Conservation (phyloP, 2,113 vertebrate species). For the Platichthys stellatus region DNA sequence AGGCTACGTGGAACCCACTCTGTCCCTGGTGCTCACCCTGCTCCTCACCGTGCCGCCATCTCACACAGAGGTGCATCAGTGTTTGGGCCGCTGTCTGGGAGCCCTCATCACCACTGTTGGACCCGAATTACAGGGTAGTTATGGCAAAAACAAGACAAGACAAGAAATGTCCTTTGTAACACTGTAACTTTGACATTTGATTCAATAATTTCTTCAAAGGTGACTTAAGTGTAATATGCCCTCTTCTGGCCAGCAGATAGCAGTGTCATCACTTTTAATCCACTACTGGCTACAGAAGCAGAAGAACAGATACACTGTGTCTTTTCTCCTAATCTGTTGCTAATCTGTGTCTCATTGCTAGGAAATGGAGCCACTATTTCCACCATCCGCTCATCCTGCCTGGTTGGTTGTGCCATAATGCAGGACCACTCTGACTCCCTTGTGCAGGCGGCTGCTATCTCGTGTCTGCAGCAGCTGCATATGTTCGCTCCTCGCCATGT, state of each 20-base stretch:
- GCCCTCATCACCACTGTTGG: constrained; percentile 99
- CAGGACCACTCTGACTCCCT: constrained; percentile 98
- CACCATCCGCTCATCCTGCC: constrained; percentile 97
- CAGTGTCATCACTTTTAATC: constrained; percentile 20
- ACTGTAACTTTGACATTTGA: background rate
- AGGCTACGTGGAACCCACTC: constrained; percentile 96
- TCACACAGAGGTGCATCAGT: constrained; percentile 97
- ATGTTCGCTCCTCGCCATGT: constrained; percentile 99
- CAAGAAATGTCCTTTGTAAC: background rate
- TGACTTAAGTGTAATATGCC: background rate
- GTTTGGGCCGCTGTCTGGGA: constrained; percentile 95
- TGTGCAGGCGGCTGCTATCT: constrained; percentile 97
- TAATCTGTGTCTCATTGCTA: constrained; percentile 58
- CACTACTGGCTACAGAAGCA: background rate
- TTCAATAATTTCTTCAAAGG: background rate
- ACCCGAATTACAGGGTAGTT: constrained; percentile 94
- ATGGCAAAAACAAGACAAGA: background rate
- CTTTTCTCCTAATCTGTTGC: background rate
- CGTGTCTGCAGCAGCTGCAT: constrained; percentile 98
- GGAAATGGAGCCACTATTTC: constrained; percentile 95
- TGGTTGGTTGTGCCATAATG: constrained; percentile 99
- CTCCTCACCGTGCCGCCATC: constrained; percentile 96
- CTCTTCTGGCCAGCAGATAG: constrained; percentile 57
- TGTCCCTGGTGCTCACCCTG: constrained; percentile 95
- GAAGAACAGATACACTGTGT: background rate